Evolutionary conservation across 2,797 vertebrate genomes (phyloP), one percentile per base, ranked within the genome.

Genomic region (Halcyon leucocephala): DNA sequence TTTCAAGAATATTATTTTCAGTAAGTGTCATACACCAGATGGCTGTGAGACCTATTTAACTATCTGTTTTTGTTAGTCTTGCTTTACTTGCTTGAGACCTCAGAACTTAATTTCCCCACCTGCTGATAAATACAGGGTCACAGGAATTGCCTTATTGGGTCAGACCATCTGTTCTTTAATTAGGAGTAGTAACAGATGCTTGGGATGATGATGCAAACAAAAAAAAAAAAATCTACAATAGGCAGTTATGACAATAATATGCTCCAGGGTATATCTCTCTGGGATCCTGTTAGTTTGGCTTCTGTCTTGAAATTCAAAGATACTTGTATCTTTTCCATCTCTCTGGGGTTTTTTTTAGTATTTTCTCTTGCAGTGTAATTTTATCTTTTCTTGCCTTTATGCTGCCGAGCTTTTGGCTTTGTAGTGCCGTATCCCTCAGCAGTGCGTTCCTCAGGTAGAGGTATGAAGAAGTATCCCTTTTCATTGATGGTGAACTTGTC

Each of bases 161-260:
- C 91, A 95, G 79, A 70, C 93, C 85, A 91, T 92, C 93, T 95
- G 91, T 84, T 79, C 66, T 79, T 96, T 92, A 94, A 95, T 96
- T 95, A 90, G 80, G 46, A 82, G 7, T 72, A 84, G n/a, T 58
- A 95, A 33, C 87, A 96, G 86, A 90, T 94, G 91, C 69, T 74
- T 93, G 9, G 15, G 54, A 88, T 82, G 84, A 87, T 80, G 44
- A 71, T 87, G 57, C n/a, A 80, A 77, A 62, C 88, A 62, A 39
- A 12, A 39, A 39, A 12, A 51, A 15, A 18, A 10, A 39, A 12
- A 46, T 31, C 15, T 82, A 21, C 13, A 7, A 0, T 64, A 81
- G 69, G 28, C 65, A 79, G 46, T 90, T 90, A 49, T 28, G 74
- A 88, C 78, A 86, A 10, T 69, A 29, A 46, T 60, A 31, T 81